A percentile compares a stretch with the other conserved stretches of the same genome.
phyloP scores from a whole-genome alignment of 2,888 invertebrate species.

The Abrostola tripartita region DNA sequence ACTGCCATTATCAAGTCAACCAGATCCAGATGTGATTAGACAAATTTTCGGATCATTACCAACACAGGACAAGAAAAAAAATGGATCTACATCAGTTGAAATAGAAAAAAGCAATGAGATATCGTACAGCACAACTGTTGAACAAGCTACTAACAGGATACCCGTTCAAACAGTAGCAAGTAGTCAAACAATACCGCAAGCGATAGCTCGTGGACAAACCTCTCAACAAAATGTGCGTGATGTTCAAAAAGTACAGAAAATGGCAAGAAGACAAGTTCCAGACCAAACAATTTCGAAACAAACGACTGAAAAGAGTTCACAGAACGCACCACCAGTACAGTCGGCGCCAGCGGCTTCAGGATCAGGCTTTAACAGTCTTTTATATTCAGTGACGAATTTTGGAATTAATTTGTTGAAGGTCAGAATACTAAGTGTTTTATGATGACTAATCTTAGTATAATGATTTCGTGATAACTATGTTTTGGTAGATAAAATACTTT shows the following conservation, averaged over 20 bases:
- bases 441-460: no score
- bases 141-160: conserved; percentile 2
- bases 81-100: conserved; percentile 13
- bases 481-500: no score
- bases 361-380: conserved; percentile 29
- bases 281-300: not conserved
- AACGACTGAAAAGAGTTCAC: not conserved
- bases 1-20: conserved; percentile 1
- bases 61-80: not conserved
- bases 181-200: conserved; percentile 6
- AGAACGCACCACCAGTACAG: not conserved
- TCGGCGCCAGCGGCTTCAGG: conserved; percentile 5
- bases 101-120: conserved; percentile 36
- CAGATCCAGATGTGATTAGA: conserved; percentile 6
- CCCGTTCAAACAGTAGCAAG: not conserved
- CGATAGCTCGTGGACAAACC: conserved; percentile 1
- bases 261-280: not conserved
- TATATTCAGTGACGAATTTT: conserved; percentile 67
- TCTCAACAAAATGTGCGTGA: not conserved
- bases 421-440: conserved; percentile 22
- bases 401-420: conserved; percentile 75
- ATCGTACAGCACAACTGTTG: conserved; percentile 10
- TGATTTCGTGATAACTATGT: no score
- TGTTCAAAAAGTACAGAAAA: not conserved
- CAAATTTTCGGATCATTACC: conserved; percentile 10